Percentiles rank a stretch among this genome's conserved stretches.
phyloP scores from a whole-genome alignment of 2,113 vertebrate species.

The Tricholaema leucomelas region DNA sequence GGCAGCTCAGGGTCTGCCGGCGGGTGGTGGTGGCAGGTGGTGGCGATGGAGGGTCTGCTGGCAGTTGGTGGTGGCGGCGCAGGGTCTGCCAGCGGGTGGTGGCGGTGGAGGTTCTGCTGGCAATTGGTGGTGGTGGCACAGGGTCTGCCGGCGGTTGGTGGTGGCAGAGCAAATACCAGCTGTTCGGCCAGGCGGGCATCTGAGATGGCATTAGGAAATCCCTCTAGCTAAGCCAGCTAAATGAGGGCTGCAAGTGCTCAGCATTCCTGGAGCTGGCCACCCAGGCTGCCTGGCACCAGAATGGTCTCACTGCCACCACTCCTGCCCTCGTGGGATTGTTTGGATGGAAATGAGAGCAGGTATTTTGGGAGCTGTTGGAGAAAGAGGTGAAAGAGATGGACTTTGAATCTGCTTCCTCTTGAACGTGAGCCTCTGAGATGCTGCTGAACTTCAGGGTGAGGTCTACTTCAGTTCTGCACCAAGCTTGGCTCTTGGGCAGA shows the following conservation, averaged over 20 bases:
- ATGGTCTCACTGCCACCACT: neutral
- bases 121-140: too few species aligned
- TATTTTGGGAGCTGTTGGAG: neutral
- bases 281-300: neutral
- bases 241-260: neutral
- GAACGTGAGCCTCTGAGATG: neutral
- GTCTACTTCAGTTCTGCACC: neutral
- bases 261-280: neutral
- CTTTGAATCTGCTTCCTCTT: neutral
- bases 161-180: neutral
- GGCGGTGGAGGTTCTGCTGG: too few species aligned
- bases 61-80: too few species aligned
- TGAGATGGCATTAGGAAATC: neutral
- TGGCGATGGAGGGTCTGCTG: too few species aligned
- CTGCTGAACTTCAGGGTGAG: neutral
- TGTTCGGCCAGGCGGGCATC: neutral
- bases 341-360: neutral
- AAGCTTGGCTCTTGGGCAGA: neutral
- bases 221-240: neutral
- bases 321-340: neutral
- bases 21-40: too few species aligned
- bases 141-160: too few species aligned
- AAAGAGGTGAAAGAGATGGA: neutral
- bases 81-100: too few species aligned
- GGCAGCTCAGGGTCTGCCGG: neutral